These are phyloP conservation scores for Xenopus laevis DNA, from an alignment of 2,113 vertebrate genomes.

Conservation along the genomic window DNA sequence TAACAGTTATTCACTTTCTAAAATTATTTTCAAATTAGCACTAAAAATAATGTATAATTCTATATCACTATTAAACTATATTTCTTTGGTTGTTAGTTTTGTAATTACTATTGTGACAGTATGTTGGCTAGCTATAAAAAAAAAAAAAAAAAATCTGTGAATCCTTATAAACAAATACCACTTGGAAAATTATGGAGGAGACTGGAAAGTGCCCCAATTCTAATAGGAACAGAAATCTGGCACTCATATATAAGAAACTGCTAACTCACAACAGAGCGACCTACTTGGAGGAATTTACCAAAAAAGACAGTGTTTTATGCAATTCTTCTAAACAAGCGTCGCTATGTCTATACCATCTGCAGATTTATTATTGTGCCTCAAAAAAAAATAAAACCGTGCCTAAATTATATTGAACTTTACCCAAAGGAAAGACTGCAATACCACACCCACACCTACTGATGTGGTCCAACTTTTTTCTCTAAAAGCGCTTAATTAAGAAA, in stretches of 20 bases:
- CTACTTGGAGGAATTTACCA: slow-evolving; percentile 87
- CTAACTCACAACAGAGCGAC: slow-evolving; percentile 90
- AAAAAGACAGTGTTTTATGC: slow-evolving; percentile 78
- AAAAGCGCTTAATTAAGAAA: slow-evolving; percentile 97
- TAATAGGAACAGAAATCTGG: slow-evolving; percentile 81
- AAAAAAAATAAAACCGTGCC: slow-evolving; percentile 47
- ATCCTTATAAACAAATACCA: slow-evolving; percentile 73
- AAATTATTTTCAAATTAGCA: slow-evolving; percentile 59
- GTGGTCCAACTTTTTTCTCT: slow-evolving; percentile 84
- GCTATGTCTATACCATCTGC: slow-evolving; percentile 80
- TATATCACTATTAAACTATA: slow-evolving; percentile 60
- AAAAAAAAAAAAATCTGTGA: slow-evolving; percentile 62
- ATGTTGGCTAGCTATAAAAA: slow-evolving; percentile 59
- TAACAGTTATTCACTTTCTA: slow-evolving; percentile 48
- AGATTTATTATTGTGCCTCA: slow-evolving; percentile 71
- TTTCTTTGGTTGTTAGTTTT: slow-evolving; percentile 60
- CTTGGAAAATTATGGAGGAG: slow-evolving; percentile 63
- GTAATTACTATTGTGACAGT: slow-evolving; percentile 60
- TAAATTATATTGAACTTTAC: slow-evolving; percentile 63
- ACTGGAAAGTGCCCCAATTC: slow-evolving; percentile 80
- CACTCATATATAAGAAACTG: slow-evolving; percentile 81
- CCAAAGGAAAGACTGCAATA: slow-evolving; percentile 72
- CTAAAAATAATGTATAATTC: slow-evolving; percentile 31
- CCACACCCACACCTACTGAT: slow-evolving; percentile 92
- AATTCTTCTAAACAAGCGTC: slow-evolving; percentile 80